phyloP scores from a whole-genome alignment of 2,113 vertebrate genomes.

The Campylomormyrus numenius region DNA sequence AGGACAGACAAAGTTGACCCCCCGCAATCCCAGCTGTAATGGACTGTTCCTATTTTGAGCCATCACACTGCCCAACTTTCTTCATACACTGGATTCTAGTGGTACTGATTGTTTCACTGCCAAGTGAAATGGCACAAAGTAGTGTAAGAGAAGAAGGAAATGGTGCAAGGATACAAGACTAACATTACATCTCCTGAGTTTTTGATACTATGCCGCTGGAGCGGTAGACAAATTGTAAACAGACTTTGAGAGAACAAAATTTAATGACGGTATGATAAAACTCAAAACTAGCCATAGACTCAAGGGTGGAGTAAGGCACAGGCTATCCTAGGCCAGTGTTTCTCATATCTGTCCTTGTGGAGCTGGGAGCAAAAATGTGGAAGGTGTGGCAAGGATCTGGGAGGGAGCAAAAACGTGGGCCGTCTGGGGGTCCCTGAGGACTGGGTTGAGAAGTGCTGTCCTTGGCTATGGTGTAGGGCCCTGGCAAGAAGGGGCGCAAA shows the following conservation, averaged over 20 bases:
- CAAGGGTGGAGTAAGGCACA: background rate
- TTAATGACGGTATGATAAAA: background rate
- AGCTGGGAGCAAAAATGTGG: background rate
- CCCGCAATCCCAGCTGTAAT: background rate
- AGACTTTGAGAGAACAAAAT: background rate
- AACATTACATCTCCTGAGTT: background rate
- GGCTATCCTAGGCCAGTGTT: background rate
- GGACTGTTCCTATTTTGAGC: background rate
- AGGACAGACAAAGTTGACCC: background rate
- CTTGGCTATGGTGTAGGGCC: too few species aligned
- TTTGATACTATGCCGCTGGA: background rate
- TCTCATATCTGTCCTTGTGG: background rate
- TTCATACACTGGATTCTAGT: background rate
- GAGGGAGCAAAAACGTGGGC: too few species aligned
- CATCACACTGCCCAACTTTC: background rate
- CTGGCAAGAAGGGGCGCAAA: background rate
- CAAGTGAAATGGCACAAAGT: background rate
- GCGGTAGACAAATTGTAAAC: background rate
- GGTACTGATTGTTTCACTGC: too few species aligned
- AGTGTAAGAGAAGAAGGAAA: too few species aligned
- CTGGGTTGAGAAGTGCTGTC: too few species aligned
- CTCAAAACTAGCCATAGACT: background rate
- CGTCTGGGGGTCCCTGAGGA: too few species aligned
- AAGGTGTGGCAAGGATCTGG: too few species aligned
- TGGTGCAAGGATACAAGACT: background rate